Evolutionary conservation across 2,888 invertebrate species (phyloP).

Genomic region (Tipula confusa): DNA sequence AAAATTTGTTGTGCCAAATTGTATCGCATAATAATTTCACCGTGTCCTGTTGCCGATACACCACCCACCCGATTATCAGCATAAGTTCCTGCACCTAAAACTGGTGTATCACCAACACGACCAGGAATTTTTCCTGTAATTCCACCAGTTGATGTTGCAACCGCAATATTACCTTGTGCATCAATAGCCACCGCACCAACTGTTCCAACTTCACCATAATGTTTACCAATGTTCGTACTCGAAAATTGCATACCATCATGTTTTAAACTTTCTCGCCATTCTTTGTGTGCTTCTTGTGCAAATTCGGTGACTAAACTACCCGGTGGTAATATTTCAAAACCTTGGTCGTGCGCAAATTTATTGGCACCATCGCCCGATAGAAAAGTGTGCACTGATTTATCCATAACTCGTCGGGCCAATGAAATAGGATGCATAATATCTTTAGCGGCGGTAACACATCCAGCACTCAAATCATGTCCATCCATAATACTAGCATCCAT

Average conservation of each 20-base stretch:
- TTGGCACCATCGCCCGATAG: slow-evolving; percentile 71
- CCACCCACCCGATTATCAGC: slow-evolving; percentile 69
- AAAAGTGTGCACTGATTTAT: slow-evolving; percentile 68
- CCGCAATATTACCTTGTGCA: slow-evolving; percentile 65
- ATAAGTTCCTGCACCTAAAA: slow-evolving; percentile 70
- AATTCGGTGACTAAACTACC: slow-evolving; percentile 64
- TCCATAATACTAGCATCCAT: slow-evolving; percentile 84
- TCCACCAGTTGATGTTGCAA: slow-evolving; percentile 81
- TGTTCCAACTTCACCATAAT: slow-evolving; percentile 63
- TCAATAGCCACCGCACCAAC: slow-evolving; percentile 84
- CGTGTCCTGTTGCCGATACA: slow-evolving; percentile 79
- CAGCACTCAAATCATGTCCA: slow-evolving; percentile 62
- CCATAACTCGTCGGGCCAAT: slow-evolving; percentile 71
- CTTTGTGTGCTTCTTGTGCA: slow-evolving; percentile 58
- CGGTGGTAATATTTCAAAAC: slow-evolving; percentile 58
- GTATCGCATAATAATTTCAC: slow-evolving; percentile 74
- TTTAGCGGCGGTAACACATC: slow-evolving; percentile 69
- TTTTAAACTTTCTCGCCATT: slow-evolving; percentile 51
- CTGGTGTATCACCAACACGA: slow-evolving; percentile 72
- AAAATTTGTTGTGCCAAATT: slow-evolving; percentile 71
- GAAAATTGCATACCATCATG: slow-evolving; percentile 49
- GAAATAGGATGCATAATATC: slow-evolving; percentile 74
- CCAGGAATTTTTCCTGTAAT: slow-evolving; percentile 75
- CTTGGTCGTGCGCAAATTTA: slow-evolving; percentile 58
- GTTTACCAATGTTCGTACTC: slow-evolving; percentile 58